Evolutionary conservation across 2,888 invertebrate genomes (phyloP).

Genomic region (Lordiphosa fenestrarum): DNA sequence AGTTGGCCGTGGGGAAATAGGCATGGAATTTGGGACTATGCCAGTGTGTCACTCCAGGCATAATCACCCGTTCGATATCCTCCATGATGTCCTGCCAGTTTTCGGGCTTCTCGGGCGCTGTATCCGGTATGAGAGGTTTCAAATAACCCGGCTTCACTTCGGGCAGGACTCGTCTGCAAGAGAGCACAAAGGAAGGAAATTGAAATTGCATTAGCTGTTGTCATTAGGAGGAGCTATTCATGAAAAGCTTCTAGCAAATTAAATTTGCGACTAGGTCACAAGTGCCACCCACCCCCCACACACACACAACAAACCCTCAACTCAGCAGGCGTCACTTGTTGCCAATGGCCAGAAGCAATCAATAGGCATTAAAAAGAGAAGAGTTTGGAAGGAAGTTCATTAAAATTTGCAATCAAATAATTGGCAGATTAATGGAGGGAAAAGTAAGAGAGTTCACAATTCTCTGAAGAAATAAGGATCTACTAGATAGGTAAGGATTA

Average conservation of each 20-base stretch:
- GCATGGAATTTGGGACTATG: conserved; percentile 97
- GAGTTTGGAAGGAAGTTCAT: too few relatives aligned
- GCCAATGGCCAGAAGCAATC: conserved; percentile 1
- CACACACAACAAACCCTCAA: background rate
- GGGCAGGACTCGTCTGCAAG: conserved; percentile 90
- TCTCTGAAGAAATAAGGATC: too few relatives aligned
- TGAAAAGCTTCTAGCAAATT: conserved; percentile 41
- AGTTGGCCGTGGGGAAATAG: conserved; percentile 96
- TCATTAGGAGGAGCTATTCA: conserved; percentile 33
- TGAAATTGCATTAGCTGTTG: conserved; percentile 40
- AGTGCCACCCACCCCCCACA: background rate
- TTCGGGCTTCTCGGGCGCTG: conserved; percentile 92
- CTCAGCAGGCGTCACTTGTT: background rate
- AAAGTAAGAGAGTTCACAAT: too few relatives aligned
- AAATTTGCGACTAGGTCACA: conserved; percentile 29
- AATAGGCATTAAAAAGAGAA: background rate
- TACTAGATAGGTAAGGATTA: too few relatives aligned
- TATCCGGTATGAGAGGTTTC: conserved; percentile 90
- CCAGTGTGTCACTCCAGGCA: conserved; percentile 99
- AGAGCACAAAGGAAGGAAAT: background rate
- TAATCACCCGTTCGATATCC: conserved; percentile 96
- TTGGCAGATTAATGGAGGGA: too few relatives aligned
- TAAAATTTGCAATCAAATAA: too few relatives aligned
- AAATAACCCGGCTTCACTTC: conserved; percentile 96
- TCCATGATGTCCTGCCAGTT: conserved; percentile 94